Evolutionary conservation across 2,113 vertebrate genomes (phyloP).

Genomic region (Corynorhinus townsendii): DNA sequence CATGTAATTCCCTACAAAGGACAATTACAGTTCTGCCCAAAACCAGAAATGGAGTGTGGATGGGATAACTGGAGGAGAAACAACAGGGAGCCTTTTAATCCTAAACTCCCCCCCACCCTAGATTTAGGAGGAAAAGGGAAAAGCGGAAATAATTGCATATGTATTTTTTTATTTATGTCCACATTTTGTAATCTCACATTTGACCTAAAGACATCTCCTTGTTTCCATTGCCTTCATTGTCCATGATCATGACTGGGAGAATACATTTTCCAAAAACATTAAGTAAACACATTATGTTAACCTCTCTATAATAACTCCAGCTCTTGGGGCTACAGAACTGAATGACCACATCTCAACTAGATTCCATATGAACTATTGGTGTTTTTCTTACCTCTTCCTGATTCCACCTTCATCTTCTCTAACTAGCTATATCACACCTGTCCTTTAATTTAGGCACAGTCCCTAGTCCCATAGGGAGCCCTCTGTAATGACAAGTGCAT

Average conservation of each 20-base stretch:
- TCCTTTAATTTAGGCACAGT: not conserved
- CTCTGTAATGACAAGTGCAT: not conserved
- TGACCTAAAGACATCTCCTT: constrained; percentile 9
- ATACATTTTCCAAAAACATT: constrained; percentile 24
- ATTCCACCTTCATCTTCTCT: not conserved
- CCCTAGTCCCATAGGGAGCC: not conserved
- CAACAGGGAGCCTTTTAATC: constrained; percentile 20
- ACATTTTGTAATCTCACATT: constrained; percentile 17
- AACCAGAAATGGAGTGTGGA: constrained; percentile 75
- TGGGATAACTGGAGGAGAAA: constrained; percentile 47
- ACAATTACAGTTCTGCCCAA: constrained; percentile 60
- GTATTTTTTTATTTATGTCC: constrained; percentile 19
- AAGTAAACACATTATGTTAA: not conserved
- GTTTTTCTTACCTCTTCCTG: not conserved
- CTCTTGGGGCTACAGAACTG: not conserved
- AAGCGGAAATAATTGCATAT: not conserved
- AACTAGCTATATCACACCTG: not conserved
- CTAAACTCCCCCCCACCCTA: not conserved
- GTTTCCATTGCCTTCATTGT: not conserved
- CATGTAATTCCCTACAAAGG: constrained; percentile 66
- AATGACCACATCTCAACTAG: not conserved
- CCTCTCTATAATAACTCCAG: not conserved
- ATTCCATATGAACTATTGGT: not conserved
- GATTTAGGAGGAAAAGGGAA: not conserved
- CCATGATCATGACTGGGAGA: not conserved